Evolutionary conservation across 2,797 vertebrate species (phyloP), one percentile per base, ranked within the genome.

Genomic region (Pangasius larnaudii): DNA sequence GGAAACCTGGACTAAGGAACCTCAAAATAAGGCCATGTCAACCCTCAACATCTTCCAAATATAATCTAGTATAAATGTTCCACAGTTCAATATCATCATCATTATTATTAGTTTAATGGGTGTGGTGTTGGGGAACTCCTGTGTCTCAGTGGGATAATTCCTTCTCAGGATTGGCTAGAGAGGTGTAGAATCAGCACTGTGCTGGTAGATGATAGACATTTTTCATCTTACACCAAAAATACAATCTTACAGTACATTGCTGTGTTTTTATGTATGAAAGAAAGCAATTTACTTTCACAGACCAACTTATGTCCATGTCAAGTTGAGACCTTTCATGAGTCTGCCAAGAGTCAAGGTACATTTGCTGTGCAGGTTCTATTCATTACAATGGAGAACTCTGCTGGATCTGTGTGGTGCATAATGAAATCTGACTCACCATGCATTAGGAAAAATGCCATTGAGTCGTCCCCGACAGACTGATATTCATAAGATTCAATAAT

Each of bases 141-240:
- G 53, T 13, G 16, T 77, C 39, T 77, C 5, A 71, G 42, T 65
- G 77, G 80, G 72, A 78, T 39, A 18, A 84, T 84, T 83, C 59
- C 84, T 82, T 81, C 7, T 10, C 56, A 83, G 46, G 18, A 42
- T 36, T 69, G 77, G 53, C 63, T 81, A 59, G 79, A 51, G 81
- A 88, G 59, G 36, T 84, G 78, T 86, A 81, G 59, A 85, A 85
- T 89, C 89, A 88, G 89, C 84, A 89, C 80, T 85, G 88, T 79
- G 71, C 65, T 56, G 85, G 78, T 33, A 8, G 6, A 36, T 61
- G 72, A 71, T 33, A 0, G 33, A 10, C 36, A 27, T 86, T 91
- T 91, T 87, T 84, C 78, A 87, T 91, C 88, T 90, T 88, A 53
- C 27, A 78, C 27, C 75, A 78, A 33, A 33, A 69, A 61, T 61